Base-by-base conservation (phyloP, 2,888 invertebrate species). In the Chrysotoxum bicinctum region DNA sequence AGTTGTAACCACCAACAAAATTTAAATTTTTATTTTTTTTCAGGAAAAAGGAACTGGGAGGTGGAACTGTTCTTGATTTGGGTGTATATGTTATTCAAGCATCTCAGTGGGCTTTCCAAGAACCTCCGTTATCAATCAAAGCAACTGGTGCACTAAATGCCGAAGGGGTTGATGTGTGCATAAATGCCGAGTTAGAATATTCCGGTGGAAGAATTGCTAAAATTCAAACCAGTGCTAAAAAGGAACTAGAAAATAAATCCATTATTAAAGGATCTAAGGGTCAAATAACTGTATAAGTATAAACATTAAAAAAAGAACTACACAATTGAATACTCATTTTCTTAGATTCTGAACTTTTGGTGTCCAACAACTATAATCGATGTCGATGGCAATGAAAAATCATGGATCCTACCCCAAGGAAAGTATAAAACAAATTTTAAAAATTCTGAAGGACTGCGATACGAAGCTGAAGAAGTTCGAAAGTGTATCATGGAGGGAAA, bases 11-110 rank as follows among this genome's bases (percentile, higher is more conserved):
- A 37, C 35, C n/a, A 5, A 5, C 37, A 14, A 2, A 12, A 43
- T 16, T 7, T 40, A 0, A 6, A 2, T 9, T 45, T 10, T 14
- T 1, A 9, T 19, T 21, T 21, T 5, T 48, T 6, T 48, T 3
- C 12, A 96, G 94, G n/a, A 92, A 93, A 87, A 95, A 94, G 87
- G 93, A 94, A 23, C 89, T 96, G 48, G 98, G 98, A 0, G 98
- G 98, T 9, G 96, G 96, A 40, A 95, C 95, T 0, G 91, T 95
- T 58, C 92, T 97, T 23, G 97, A 97, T 89, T 87, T 97, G 58
- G 97, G 97, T 0, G 93, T 97, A 12, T 97, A 97, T 89, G 91
- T 93, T 0, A 92, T 97, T n/a, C 96, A 97, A 89, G 94, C 96
- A 43, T 94, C 95, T 0, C 95, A 95, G 88, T 94, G 94, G 89